Evolutionary conservation across 2,113 vertebrate species (phyloP), one percentile per base, ranked within the genome.

Genomic region (Echinops telfairi): DNA sequence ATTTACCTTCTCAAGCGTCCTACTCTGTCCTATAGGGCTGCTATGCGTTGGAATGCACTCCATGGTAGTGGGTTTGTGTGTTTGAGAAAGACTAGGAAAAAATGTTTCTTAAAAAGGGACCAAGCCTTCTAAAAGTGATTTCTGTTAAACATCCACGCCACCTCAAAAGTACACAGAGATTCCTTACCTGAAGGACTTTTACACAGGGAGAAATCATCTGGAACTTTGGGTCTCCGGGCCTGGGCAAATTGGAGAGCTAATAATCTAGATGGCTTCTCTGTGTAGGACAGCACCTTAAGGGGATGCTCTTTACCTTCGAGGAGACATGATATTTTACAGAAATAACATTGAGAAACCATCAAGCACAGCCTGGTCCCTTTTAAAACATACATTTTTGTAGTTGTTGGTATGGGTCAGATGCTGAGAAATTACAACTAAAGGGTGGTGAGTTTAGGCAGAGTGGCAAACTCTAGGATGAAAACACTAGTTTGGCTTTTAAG

Each of bases 111-210:
- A 58, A 68, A 84, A 79, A 53, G 29, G 78, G 25, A 86, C 40
- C 70, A 86, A 73, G 27, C 11, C 82, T 89, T 90, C 86, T 89
- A 64, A 89, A 91, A 53, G 47, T 80, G 88, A 83, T 73, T 84
- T 78, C 57, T 89, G 43, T 78, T 85, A 62, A 43, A 76, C 77
- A 75, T 88, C 76, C 83, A 25, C 79, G 27, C 83, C 17, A 62
- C 47, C 17, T 31, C 57, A 78, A 85, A 79, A 47, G 20, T 79
- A 94, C 83, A 88, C 76, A 83, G 91, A 93, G 92, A 75, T 57
- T 22, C 79, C 20, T 87, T 23, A 77, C 40, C 94, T 53, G 66
- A 76, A 66, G 58, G 73, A 36, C 6, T 90, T 88, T 88, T 84
- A 31, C 89, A 43, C 20, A 78, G 88, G 36, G 25, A 86, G 53